Conservation (phyloP, 2,113 vertebrate species). For the Cygnus buccinator region DNA sequence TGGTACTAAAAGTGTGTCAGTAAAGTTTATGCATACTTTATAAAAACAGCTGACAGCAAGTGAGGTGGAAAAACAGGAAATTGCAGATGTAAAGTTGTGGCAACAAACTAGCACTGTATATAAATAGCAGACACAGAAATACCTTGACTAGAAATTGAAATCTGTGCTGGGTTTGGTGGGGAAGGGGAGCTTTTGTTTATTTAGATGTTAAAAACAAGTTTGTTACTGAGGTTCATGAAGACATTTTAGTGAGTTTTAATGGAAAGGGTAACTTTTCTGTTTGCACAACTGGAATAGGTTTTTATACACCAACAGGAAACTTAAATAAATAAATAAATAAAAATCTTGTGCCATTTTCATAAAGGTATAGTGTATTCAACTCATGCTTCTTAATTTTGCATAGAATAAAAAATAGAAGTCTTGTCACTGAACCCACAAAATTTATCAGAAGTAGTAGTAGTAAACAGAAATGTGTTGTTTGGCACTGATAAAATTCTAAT, state of each 20-base stretch:
- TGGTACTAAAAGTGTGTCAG: background rate
- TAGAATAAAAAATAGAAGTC: background rate
- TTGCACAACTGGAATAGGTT: background rate
- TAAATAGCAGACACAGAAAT: background rate
- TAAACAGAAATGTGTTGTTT: background rate
- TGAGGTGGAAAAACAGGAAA: constrained; percentile 16
- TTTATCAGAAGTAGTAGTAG: background rate
- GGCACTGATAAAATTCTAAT: background rate
- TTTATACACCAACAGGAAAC: constrained; percentile 27
- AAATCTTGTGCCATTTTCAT: background rate
- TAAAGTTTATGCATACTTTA: background rate
- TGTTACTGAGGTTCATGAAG: background rate
- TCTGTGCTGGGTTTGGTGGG: background rate
- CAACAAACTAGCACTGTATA: background rate
- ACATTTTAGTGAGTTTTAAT: background rate
- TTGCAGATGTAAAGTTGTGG: background rate
- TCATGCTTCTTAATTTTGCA: background rate
- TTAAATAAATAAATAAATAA: background rate
- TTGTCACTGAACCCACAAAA: background rate
- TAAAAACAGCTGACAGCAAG: background rate
- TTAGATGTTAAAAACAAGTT: background rate
- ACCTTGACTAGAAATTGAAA: background rate
- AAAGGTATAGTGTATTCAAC: background rate
- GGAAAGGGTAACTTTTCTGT: background rate
- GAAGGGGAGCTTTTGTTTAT: background rate